Conservation (phyloP, 2,113 vertebrate species). For the Hemicordylus capensis region DNA sequence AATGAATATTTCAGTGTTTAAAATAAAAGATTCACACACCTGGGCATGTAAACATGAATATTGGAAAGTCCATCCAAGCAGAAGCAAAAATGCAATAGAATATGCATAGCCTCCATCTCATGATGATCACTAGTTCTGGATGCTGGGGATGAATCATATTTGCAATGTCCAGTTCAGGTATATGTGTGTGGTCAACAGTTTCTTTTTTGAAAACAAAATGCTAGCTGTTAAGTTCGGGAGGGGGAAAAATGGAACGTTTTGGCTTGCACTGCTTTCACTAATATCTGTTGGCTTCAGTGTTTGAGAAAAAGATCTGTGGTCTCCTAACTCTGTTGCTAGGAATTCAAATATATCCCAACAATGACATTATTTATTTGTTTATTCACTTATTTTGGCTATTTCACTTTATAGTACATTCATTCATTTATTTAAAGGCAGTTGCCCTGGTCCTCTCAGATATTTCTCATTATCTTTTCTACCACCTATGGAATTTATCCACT, state of each 20-base stretch:
- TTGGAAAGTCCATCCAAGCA: not conserved
- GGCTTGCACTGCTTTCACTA: not conserved
- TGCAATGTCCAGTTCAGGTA: not conserved
- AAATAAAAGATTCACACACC: conserved; percentile 39
- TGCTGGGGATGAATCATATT: not conserved
- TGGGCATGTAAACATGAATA: not conserved
- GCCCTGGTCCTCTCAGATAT: not conserved
- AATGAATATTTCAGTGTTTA: conserved; percentile 32
- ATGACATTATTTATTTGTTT: not conserved
- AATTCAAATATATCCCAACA: not conserved
- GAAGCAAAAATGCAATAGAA: not conserved
- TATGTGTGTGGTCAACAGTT: not conserved
- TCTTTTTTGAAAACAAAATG: not conserved
- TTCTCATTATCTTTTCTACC: not conserved
- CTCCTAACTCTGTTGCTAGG: not conserved
- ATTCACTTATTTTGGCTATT: not conserved
- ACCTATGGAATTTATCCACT: too few species aligned
- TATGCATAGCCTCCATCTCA: not conserved
- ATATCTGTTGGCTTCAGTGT: not conserved
- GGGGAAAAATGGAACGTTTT: not conserved
- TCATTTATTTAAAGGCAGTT: not conserved
- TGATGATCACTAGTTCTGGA: not conserved
- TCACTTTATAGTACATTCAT: not conserved
- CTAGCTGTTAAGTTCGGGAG: not conserved
- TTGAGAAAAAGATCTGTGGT: not conserved